Base-by-base conservation (phyloP, 2,113 vertebrate genomes). In the Menura novaehollandiae region DNA sequence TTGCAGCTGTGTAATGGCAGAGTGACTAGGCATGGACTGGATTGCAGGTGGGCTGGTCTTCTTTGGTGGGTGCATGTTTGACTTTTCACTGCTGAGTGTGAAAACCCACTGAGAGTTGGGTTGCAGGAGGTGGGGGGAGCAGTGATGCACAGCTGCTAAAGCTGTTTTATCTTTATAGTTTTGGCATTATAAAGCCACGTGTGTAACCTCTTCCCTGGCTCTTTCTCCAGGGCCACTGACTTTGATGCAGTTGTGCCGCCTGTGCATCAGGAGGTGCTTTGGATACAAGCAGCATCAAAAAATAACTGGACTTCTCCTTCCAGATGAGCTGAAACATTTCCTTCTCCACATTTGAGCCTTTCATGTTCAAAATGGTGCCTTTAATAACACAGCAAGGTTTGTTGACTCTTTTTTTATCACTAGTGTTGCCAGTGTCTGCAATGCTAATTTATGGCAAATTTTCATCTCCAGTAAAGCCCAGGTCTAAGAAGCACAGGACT, bases 241-340 rank as follows among this genome's bases (percentile, higher is more conserved):
- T 92, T 97, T 99, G 92, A 98, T 97, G 98, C 98, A 99, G 93
- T 82, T 99, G 75, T 99, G 99, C 73, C 98, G 98, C 76, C 96
- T 98, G 68, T 91, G 91, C 95, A 98, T 99, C 95, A 98, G 99
- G 91, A 99, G 93, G 89, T 98, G 95, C 88, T 97, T 99, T 95
- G 98, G 98, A 89, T 94, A 96, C 88, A 95, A 92, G 56, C 98
- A 98, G 30, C 98, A 98, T 74, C 93, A 96, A 79, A 97, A 96
- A 79, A 98, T 99, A 95, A 64, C 64, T 23, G 83, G 60, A 66
- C 98, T 99, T 52, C 76, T 93, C 26, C 97, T 99, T 39, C 99
- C 99, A 0, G 97, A 98, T 1, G 91, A 98, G 56, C 96, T 99
- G 91, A 98, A 98, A 91, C 90, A 41, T 32, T 99, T 98, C 93